A percentile compares a stretch with the other conserved stretches of the same genome.
Conservation (phyloP, 2,888 invertebrate species). For the Pherbina coryleti region DNA sequence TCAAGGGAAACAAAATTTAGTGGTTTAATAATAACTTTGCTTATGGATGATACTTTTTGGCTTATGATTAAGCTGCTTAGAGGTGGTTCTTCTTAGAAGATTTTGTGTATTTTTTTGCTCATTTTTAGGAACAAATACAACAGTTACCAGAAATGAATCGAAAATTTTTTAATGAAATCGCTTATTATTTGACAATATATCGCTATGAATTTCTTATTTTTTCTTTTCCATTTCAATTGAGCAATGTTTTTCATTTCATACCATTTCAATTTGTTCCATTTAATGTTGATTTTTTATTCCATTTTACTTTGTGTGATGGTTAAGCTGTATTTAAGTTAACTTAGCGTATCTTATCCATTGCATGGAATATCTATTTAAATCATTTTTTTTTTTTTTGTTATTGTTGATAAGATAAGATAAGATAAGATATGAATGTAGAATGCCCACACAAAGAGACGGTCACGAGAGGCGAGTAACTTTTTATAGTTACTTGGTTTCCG, state of each 20-base stretch:
- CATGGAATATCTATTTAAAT: neutral
- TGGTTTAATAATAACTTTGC: too few species aligned
- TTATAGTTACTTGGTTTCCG: too few species aligned
- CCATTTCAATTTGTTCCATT: neutral
- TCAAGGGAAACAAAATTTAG: too few species aligned
- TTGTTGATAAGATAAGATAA: conserved; percentile 2
- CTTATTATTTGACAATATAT: too few species aligned
- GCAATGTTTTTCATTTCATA: neutral
- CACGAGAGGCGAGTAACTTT: too few species aligned
- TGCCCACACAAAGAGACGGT: too few species aligned
- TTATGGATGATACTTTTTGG: too few species aligned
- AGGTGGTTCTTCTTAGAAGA: too few species aligned
- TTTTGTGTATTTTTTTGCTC: neutral
- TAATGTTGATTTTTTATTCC: neutral
- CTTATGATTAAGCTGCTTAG: too few species aligned
- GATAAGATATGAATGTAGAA: neutral
- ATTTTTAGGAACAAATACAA: neutral
- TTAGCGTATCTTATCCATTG: conserved; percentile 4
- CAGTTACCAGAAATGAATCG: neutral
- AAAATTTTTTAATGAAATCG: too few species aligned
- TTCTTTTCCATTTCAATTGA: neutral
- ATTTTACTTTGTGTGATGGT: neutral
- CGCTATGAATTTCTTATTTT: neutral
- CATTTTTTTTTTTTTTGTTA: neutral
- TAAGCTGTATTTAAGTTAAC: neutral